Base-by-base conservation (phyloP, 2,797 vertebrate species). In the Chloroceryle amazona region DNA sequence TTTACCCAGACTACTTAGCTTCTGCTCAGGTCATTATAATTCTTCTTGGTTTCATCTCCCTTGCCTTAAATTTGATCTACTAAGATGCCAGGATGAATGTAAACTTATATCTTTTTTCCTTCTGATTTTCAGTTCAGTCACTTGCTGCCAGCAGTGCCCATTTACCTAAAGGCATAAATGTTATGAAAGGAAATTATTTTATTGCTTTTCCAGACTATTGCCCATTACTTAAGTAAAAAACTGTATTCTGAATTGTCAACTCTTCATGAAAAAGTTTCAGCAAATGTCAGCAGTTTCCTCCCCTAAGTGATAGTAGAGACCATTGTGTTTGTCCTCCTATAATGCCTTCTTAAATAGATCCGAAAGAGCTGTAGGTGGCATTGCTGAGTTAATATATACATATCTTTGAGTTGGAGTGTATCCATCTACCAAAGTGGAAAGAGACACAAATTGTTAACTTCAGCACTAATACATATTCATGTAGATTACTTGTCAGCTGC, bases 391-490 rank as follows among this genome's bases (percentile, higher is more conserved):
- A 75, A 90, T 83, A 22, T 14, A 35, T 52, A 73, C 1, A 0
- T 63, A 28, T 58, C 39, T 92, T 63, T 80, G 63, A 71, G 31
- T 60, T 91, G 74, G 52, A 42, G 68, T 67, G 44, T 49, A 42
- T 47, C 72, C 47, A 61, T 46, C 39, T 62, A 82, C 87, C 61
- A 39, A 49, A 90, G 74, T 78, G 75, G 57, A 71, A 81, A 62
- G 70, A 89, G 23, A 33, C 78, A 89, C 71, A 86, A 91, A 71
- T 46, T 87, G 67, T 89, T 82, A 96, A 91, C 75, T 82, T 81
- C 57, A 86, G 52, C 86, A 84, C 60, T 89, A 82, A 80, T 87
- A 78, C 81, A 74, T 93, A 89, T 80, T 80, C 68, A 65, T 78
- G 73, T 63, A 81, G 71, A 72, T 92, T 62, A 75, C 85, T 86